These are phyloP conservation scores for Odontesthes bonariensis DNA, from an alignment of 2,113 vertebrate species.

Conservation along the genomic window DNA sequence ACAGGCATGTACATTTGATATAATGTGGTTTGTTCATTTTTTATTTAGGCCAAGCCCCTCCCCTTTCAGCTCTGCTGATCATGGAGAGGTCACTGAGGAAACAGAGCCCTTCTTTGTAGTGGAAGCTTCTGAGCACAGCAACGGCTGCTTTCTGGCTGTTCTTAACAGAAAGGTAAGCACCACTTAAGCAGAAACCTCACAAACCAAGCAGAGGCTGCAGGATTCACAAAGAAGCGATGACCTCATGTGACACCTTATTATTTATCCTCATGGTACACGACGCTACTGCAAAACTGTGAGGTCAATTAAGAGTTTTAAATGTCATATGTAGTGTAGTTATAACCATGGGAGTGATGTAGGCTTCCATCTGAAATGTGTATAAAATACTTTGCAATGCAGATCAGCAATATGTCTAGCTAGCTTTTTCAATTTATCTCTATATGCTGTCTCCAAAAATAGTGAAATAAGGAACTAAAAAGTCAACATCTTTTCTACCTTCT, in stretches of 20 bases:
- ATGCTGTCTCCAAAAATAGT: not conserved
- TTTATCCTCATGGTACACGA: not conserved
- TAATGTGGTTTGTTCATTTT: not conserved
- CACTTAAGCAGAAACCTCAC: not conserved
- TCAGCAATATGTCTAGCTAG: too few species aligned
- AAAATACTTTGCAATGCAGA: not conserved
- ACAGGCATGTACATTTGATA: not conserved
- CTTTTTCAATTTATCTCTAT: conserved; percentile 14
- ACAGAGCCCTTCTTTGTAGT: conserved; percentile 84
- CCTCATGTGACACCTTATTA: not conserved
- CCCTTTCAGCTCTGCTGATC: conserved; percentile 62
- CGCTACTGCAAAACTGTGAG: not conserved
- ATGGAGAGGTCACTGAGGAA: conserved; percentile 21
- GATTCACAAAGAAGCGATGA: not conserved
- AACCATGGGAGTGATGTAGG: not conserved
- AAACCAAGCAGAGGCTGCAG: not conserved
- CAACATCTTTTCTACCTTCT: not conserved
- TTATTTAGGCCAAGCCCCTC: conserved; percentile 80
- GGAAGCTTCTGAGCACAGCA: conserved; percentile 86
- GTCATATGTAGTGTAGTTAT: not conserved
- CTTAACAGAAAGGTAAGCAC: conserved; percentile 86
- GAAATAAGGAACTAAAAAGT: not conserved
- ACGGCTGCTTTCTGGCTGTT: conserved; percentile 91
- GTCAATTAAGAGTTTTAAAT: not conserved
- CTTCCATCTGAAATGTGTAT: not conserved